Base-by-base conservation (phyloP, 2,888 invertebrate species). In the Stenchaetothrips biformis region DNA sequence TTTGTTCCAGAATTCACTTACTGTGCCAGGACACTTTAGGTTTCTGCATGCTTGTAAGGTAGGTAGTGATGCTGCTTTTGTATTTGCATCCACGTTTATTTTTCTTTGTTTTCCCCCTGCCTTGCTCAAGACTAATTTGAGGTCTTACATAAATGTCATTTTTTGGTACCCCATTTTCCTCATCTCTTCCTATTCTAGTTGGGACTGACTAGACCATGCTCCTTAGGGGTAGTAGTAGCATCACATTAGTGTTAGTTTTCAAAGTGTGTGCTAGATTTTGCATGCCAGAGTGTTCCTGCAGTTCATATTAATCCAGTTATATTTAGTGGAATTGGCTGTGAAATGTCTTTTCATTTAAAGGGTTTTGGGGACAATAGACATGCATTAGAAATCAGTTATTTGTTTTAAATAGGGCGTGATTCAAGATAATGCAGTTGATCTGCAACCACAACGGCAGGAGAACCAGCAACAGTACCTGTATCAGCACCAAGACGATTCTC, bases 1-100 rank as follows among this genome's bases (percentile, higher is more conserved):
- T 82, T 82, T 93, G 92, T 93, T 93, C 89, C 93, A 93, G 93
- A 93, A 92, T 90, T 93, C 93, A 92, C 93, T 94, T 91, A 92
- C 92, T 91, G 93, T 93, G 91, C 93, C 93, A 90, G 83, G 83
- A 79, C 82, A 81, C 91, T 92, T 92, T 92, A 93, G 92, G 91
- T 93, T 91, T 89, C 92, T 92, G 86, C 93, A 92, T 89, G 92
- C 91, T 88, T 92, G 90, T 89, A 93, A 93, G 93, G 93, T 94
- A 88, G 88, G 89, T 89, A 74, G 67, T 74, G 25, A 21, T 74
- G 67, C 11, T 21, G 67, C 67, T 74, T 74, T 21, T 74, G 9
- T 74, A 21, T 74, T 25, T 74, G 67, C 67, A 25, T 21, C 37
- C 67, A 25, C 25, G 7, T 74, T 7, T 74, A 9, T 74, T 21